phyloP scores from a whole-genome alignment of 2,888 invertebrate genomes.

The Tridacna crocea region DNA sequence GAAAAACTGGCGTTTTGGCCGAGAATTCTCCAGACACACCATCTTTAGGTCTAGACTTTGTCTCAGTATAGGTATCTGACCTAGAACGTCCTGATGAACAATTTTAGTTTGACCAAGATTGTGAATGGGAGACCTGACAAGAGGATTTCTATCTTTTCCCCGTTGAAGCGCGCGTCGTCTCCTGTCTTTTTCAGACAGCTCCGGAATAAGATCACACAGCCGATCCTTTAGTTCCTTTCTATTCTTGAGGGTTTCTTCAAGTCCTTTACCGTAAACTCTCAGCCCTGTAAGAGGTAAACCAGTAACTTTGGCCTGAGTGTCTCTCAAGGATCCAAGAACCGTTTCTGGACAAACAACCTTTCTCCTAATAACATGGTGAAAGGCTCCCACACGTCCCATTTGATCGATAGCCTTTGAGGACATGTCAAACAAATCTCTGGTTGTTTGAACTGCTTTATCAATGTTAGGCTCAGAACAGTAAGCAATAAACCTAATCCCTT shows the following conservation, averaged over 20 bases:
- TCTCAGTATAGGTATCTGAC: background rate
- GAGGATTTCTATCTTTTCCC: background rate
- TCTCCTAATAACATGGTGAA: slow-evolving; percentile 45
- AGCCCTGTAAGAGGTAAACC: slow-evolving; percentile 33
- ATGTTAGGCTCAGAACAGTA: slow-evolving; percentile 29
- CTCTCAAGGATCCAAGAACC: slow-evolving; percentile 32
- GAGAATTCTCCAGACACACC: background rate
- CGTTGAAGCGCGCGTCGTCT: background rate
- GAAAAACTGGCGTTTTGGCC: background rate
- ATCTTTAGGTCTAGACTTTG: background rate
- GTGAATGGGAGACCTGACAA: background rate
- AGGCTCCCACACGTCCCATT: slow-evolving; percentile 43
- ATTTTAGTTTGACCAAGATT: background rate
- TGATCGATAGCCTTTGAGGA: slow-evolving; percentile 52
- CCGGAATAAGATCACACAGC: slow-evolving; percentile 13
- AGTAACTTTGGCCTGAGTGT: slow-evolving; percentile 34
- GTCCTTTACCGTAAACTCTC: slow-evolving; percentile 45
- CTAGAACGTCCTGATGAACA: background rate
- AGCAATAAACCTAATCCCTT: slow-evolving; percentile 42
- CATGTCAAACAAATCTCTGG: slow-evolving; percentile 48
- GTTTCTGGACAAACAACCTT: slow-evolving; percentile 47
- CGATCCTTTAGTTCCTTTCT: slow-evolving; percentile 55
- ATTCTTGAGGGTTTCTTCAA: slow-evolving; percentile 40
- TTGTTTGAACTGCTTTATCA: slow-evolving; percentile 32
- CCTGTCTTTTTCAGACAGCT: background rate